Conservation (phyloP, 2,113 vertebrate species). For the Corythornis madagascariensis region DNA sequence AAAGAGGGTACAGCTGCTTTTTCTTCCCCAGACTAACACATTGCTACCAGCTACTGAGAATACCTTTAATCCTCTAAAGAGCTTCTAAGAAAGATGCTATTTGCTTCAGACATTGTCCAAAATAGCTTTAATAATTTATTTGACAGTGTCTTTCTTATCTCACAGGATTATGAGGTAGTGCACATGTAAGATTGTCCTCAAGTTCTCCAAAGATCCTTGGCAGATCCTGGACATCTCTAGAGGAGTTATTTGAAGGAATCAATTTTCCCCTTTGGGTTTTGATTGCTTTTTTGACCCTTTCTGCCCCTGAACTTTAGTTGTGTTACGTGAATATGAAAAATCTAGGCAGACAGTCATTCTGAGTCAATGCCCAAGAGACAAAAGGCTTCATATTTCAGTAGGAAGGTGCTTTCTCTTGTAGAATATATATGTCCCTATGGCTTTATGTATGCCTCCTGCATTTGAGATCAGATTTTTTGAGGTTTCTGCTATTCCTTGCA, state of each 20-base stretch:
- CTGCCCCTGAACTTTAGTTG: background rate
- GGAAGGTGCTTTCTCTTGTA: background rate
- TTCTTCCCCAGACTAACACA: background rate
- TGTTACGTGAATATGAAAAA: background rate
- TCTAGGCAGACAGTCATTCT: background rate
- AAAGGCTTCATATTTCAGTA: background rate
- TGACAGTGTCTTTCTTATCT: background rate
- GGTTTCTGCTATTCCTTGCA: background rate
- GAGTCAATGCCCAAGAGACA: background rate
- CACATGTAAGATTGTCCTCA: background rate
- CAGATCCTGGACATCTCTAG: background rate
- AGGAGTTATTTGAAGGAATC: background rate
- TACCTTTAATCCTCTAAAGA: constrained; percentile 49
- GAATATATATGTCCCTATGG: background rate
- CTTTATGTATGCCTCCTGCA: background rate
- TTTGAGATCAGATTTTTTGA: background rate
- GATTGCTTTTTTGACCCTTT: background rate
- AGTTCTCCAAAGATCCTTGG: background rate
- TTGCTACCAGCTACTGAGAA: background rate
- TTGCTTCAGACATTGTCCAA: background rate
- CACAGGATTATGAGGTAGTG: background rate
- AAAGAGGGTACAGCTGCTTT: background rate
- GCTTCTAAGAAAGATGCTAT: constrained; percentile 50
- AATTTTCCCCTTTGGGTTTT: background rate
- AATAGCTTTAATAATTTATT: constrained; percentile 40